Evolutionary conservation across 2,113 vertebrate species (phyloP).

Genomic region (Channa maculata): DNA sequence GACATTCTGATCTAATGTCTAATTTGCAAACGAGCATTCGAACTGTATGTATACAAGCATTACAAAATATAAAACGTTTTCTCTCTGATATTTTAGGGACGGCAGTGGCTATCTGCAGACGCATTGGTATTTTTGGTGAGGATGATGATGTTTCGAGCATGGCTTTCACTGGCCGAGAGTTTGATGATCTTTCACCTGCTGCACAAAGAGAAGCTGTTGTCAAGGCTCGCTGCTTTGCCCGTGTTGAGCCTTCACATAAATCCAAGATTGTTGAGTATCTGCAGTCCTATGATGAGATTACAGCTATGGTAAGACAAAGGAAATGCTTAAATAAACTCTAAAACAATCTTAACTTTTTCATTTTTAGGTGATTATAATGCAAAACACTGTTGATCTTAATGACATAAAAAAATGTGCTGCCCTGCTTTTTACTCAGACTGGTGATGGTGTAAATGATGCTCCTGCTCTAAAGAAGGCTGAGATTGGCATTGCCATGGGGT

Average conservation of each 20-base stretch:
- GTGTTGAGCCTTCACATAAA: constrained; percentile 97
- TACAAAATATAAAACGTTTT: background rate
- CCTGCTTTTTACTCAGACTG: constrained; percentile 85
- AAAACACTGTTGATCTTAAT: no score
- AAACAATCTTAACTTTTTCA: no score
- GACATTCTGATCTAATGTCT: no score
- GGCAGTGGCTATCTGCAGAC: constrained; percentile 95
- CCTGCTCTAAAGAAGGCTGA: constrained; percentile 97
- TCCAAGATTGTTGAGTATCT: constrained; percentile 98
- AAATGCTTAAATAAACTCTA: background rate
- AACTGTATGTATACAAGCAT: background rate
- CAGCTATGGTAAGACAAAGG: constrained; percentile 91
- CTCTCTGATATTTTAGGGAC: constrained; percentile 76
- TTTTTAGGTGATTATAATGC: no score
- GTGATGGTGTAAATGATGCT: constrained; percentile 97
- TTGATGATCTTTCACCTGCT: constrained; percentile 90
- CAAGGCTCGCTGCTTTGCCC: constrained; percentile 94
- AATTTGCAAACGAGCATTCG: background rate
- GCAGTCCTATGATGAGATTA: constrained; percentile 98
- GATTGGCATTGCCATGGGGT: constrained; percentile 99
- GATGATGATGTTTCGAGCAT: constrained; percentile 91
- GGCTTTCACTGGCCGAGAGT: constrained; percentile 95
- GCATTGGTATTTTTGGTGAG: constrained; percentile 94
- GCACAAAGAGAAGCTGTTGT: constrained; percentile 93
- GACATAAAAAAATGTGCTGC: background rate